Evolutionary conservation across 2,888 invertebrate genomes (phyloP), one percentile per base, ranked within the genome.

Genomic region (Thymelicus lineola): DNA sequence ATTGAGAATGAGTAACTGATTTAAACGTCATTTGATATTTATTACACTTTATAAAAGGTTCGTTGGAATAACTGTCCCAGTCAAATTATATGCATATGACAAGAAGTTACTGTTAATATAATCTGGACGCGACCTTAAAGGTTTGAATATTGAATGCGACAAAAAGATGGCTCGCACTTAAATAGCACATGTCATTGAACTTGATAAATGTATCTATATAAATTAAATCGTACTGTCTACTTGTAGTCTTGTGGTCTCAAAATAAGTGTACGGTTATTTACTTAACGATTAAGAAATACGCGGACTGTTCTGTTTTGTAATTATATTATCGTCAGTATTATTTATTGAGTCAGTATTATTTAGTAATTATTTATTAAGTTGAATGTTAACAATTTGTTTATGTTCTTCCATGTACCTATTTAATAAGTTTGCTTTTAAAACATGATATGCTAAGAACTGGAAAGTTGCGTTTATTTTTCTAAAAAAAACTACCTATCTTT

Each of bases 141-240:
- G 82, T 85, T 85, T 79, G 75, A 79, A 82, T 82, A 83, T 84
- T 83, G 83, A 86, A 82, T 81, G 80, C 74, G 73, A 80, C 82
- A 79, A 78, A 77, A 73, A 85, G 79, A 81, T 82, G 82, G 82
- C 79, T 77, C 76, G 76, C 80, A 83, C 82, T 83, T 82, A 84
- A 86, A 86, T 85, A 85, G 80, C 73, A 78, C 71, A 79, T 82
- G 88, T 87, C 87, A 82, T 86, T 87, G 90, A 91, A 90, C 91
- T 81, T 84, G 78, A 83, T 74, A 71, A 70, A 65, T 57, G 68
- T 71, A 67, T 65, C 36, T 35, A 42, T 42, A 50, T 53, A 45
- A 65, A 46, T 58, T 58, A 15, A 65, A 65, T 65, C 45, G 46
- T n/a, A 57, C 45, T 45, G 57, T 46, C 57, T 46, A 35, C 57